A percentile compares a stretch with the other conserved stretches of the same genome.
Conservation (phyloP, 2,888 invertebrate species). For the Drosophila macrothrix region DNA sequence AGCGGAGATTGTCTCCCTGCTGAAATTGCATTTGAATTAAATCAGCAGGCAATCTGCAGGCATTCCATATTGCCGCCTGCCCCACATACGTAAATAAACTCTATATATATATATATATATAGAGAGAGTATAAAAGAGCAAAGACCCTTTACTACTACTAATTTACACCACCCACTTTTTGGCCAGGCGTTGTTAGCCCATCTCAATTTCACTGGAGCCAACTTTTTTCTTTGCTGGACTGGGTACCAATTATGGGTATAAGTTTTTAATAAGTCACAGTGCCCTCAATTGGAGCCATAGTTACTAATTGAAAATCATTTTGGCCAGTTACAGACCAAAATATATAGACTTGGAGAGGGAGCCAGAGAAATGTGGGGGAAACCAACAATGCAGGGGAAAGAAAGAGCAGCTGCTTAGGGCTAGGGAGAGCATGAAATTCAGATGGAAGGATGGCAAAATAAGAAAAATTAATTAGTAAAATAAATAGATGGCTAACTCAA, state of each 20-base stretch:
- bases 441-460: not conserved
- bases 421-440: slow-evolving; percentile 11
- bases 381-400: not conserved
- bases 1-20: slow-evolving; percentile 65
- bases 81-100: not conserved
- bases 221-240: slow-evolving; percentile 32
- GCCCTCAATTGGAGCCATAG: slow-evolving; percentile 53
- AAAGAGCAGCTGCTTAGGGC: not conserved
- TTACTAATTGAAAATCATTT: slow-evolving; percentile 46
- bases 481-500: not conserved
- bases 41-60: slow-evolving; percentile 67
- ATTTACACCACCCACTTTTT: not conserved
- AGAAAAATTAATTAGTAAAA: not conserved
- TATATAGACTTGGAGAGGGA: not conserved
- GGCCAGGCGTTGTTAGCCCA: not conserved
- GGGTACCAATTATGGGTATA: slow-evolving; percentile 56
- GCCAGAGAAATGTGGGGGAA: no score
- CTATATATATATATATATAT: not conserved
- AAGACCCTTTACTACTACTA: not conserved
- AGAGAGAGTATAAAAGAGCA: not conserved
- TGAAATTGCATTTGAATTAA: slow-evolving; percentile 66
- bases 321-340: not conserved
- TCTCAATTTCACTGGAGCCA: slow-evolving; percentile 4
- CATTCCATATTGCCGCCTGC: slow-evolving; percentile 38
- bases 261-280: slow-evolving; percentile 61